These are phyloP conservation scores for Luehdorfia chinensis DNA, from an alignment of 1,140 invertebrate species.

Conservation along the genomic window DNA sequence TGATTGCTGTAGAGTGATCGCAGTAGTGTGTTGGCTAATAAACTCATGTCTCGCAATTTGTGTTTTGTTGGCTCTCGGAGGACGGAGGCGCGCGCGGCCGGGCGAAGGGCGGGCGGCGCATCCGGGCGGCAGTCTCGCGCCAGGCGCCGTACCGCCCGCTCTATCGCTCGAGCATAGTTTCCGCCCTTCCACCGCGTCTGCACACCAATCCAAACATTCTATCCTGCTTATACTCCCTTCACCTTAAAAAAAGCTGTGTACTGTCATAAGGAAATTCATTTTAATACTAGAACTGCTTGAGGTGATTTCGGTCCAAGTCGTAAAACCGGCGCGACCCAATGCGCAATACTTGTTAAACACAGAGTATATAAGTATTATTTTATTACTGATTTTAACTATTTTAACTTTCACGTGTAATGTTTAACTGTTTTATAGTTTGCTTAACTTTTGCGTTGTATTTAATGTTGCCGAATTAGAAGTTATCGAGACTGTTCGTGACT, in stretches of 20 bases:
- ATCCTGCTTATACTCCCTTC: conserved; percentile 24
- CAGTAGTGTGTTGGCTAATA: conserved; percentile 71
- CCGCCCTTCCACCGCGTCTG: conserved; percentile 9
- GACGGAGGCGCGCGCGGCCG: conserved; percentile 39
- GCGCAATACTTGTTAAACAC: conserved; percentile 52
- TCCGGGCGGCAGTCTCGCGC: conserved; percentile 65
- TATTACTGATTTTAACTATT: conserved; percentile 9
- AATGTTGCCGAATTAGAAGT: too few relatives aligned
- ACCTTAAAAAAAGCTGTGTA: not conserved
- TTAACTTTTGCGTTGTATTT: too few relatives aligned
- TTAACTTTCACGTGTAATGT: too few relatives aligned
- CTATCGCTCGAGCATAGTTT: conserved; percentile 9
- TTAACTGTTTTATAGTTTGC: too few relatives aligned
- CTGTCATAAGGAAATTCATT: too few relatives aligned
- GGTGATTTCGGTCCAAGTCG: conserved; percentile 14
- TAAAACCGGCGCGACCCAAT: conserved; percentile 49
- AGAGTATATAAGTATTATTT: not conserved
- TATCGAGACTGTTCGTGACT: too few relatives aligned
- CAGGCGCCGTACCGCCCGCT: conserved; percentile 52
- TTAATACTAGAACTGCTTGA: conserved; percentile 4
- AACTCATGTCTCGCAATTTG: conserved; percentile 60
- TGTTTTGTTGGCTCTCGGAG: conserved; percentile 60
- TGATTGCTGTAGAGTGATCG: conserved; percentile 42
- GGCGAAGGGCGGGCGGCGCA: conserved; percentile 33
- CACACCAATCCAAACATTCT: conserved; percentile 14